Evolutionary conservation across 2,888 invertebrate species (phyloP), one percentile per base, ranked within the genome.

Genomic region (Luffia ferchaultella): DNA sequence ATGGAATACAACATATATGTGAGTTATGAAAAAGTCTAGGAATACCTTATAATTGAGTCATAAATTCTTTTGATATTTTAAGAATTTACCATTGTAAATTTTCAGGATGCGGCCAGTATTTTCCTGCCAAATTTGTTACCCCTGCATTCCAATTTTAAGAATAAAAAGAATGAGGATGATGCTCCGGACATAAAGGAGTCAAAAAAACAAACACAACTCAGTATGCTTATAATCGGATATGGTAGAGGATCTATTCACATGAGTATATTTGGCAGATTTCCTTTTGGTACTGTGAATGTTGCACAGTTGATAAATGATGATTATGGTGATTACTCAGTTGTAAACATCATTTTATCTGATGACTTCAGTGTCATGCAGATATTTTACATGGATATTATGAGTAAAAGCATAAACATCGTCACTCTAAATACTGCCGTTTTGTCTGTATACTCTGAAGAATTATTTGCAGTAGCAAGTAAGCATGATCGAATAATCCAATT

Each of bases 191-290:
- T 86, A 1, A 90, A 89, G 66, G 86, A 88, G 55, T 76, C 88
- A 16, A 83, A 85, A 59, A 85, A 86, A 51, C 88, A 88, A 58
- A 85, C 67, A 50, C 86, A 86, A 56, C 77, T 95, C 15, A 94
- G 92, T 67, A 86, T 94, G 64, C 72, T 96, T n/a, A 70, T 95
- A 57, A 86, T 95, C 49, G 95, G 95, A 12, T 90, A 93, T 64
- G 87, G 88, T 49, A 86, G 88, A 56, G 94, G 95, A 1, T 86
- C 87, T 58, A 84, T 92, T 46, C 86, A 88, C 68, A 83, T 96
- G 63, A 90, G 91, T 64, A 89, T 95, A 2, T 93, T 94, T 73
- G 97, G 97, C 16, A 89, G 93, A 62, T 91, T 95, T 63, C 90
- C 92, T 18, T 91, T 93, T 67, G 93, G 93, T 2, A 86, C 86